Conservation (phyloP, 2,113 vertebrate genomes). For the Larimichthys polyactis region DNA sequence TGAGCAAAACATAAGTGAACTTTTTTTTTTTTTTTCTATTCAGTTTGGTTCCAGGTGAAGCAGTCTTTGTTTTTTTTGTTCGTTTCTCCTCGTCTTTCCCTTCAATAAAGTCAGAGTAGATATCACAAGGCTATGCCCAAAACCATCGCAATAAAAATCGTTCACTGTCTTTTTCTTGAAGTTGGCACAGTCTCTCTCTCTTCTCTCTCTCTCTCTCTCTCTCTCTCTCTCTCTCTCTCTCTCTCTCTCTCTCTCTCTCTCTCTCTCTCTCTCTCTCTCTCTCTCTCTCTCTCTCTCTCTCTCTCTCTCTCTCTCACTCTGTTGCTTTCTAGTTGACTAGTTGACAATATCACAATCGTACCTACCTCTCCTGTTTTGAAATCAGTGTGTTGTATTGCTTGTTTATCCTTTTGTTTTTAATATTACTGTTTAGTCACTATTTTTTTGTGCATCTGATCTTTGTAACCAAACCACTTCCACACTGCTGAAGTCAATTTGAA, state of each 20-base stretch:
- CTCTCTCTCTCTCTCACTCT: background rate
- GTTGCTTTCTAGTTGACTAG: background rate
- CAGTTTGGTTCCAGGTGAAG: slow-evolving; percentile 36
- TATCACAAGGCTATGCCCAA: slow-evolving; percentile 43
- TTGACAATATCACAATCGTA: too few species aligned
- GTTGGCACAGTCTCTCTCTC: background rate
- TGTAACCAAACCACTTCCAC: too few species aligned
- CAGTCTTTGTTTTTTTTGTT: slow-evolving; percentile 37
- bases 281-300: slow-evolving; percentile 1
- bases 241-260: slow-evolving; percentile 1
- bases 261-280: background rate
- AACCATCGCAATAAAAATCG: slow-evolving; percentile 20
- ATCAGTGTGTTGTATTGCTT: too few species aligned
- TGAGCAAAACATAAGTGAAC: slow-evolving; percentile 62
- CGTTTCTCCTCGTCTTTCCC: background rate
- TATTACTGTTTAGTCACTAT: too few species aligned
- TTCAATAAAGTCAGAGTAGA: slow-evolving; percentile 60
- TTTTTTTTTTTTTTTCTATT: slow-evolving; percentile 59
- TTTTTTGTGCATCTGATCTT: too few species aligned
- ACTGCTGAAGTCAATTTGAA: too few species aligned
- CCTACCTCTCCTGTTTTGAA: too few species aligned
- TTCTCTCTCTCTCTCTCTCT: background rate
- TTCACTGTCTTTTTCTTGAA: slow-evolving; percentile 7
- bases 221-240: slow-evolving; percentile 1
- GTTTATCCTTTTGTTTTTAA: too few species aligned